Evolutionary conservation across 2,113 vertebrate species (phyloP), one percentile per base, ranked within the genome.

Genomic region (Nothoprocta perdicaria): DNA sequence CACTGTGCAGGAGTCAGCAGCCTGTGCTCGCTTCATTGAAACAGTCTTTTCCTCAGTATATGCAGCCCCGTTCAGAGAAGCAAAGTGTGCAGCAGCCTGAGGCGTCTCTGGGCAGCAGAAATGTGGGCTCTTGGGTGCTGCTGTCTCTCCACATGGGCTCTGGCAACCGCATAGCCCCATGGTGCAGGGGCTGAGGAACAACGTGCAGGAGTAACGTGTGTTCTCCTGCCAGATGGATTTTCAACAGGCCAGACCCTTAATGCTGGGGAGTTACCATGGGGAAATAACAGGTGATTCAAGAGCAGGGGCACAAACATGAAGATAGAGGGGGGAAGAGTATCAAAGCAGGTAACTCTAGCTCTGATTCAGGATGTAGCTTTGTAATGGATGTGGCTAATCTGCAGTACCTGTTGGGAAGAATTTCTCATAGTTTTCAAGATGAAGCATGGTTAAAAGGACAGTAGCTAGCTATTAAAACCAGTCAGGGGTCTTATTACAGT

Each of bases 131-230:
- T 2, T 0, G 0, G 15, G 9, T 14, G 38, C 1, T 0, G 83
- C 41, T 80, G 21, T 67, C 43, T 66, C 21, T 29, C 27, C 10
- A 13, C 6, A 10, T 9, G 3, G 3, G 27, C 27, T 9, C 52
- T 55, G 52, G 52, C 26, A 29, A 27, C 52, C 9, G 12, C 21
- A 33, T 26, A 61, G n/a, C n/a, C 48, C 3, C 3, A 23, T 24
- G 46, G 29, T 33, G 26, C 78, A 6, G 29, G 38, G 48, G 5
- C 53, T 53, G 31, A 11, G 63, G 31, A 22, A 4, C 12, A 57
- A 26, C 27, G 9, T 57, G 22, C 48, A 6, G 0, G 0, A 31
- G 41, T 17, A 14, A 57, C 3, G 53, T 57, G 18, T 0, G 0
- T 45, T 75, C 24, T 69, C 76, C 66, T 81, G 40, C 22, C 27